Conservation (phyloP, 1,140 invertebrate genomes). For the Scaptomyza pallida region DNA sequence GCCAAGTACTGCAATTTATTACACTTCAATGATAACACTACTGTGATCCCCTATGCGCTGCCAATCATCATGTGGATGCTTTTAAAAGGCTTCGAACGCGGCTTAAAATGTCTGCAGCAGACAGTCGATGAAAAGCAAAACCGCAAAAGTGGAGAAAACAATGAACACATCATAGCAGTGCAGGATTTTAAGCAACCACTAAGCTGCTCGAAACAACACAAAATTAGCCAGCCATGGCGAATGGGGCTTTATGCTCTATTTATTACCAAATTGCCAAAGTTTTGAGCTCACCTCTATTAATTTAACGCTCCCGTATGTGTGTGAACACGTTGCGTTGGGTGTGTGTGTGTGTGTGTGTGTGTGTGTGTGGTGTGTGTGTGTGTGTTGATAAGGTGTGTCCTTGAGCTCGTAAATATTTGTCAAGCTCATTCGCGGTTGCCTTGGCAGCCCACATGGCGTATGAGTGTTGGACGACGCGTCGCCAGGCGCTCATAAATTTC, state of each 20-base stretch:
- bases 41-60: neutral
- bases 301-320: slow-evolving; percentile 22
- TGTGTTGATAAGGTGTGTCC: slow-evolving; percentile 46
- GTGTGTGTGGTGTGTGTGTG: slow-evolving; percentile 26
- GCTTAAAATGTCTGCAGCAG: neutral
- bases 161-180: slow-evolving; percentile 8
- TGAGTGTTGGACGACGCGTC: slow-evolving; percentile 42
- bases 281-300: slow-evolving; percentile 38
- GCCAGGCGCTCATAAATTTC: slow-evolving; percentile 46
- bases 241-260: slow-evolving; percentile 44
- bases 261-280: slow-evolving; percentile 54
- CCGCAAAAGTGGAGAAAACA: slow-evolving; percentile 19
- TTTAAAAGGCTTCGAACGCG: neutral
- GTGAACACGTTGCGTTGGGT: no score
- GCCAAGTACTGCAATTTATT: slow-evolving; percentile 26
- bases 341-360: slow-evolving; percentile 29
- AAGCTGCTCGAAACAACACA: slow-evolving; percentile 17
- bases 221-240: slow-evolving; percentile 40
- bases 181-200: slow-evolving; percentile 20
- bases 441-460: slow-evolving; percentile 44
- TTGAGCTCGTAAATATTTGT: slow-evolving; percentile 58
- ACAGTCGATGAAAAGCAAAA: slow-evolving; percentile 11
- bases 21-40: neutral
- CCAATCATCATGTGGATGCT: neutral
- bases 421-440: slow-evolving; percentile 39